A percentile compares a stretch with the other conserved stretches of the same genome.
These are phyloP conservation scores for Callorhinus ursinus DNA, from an alignment of 2,113 vertebrate genomes.

Conservation along the genomic window DNA sequence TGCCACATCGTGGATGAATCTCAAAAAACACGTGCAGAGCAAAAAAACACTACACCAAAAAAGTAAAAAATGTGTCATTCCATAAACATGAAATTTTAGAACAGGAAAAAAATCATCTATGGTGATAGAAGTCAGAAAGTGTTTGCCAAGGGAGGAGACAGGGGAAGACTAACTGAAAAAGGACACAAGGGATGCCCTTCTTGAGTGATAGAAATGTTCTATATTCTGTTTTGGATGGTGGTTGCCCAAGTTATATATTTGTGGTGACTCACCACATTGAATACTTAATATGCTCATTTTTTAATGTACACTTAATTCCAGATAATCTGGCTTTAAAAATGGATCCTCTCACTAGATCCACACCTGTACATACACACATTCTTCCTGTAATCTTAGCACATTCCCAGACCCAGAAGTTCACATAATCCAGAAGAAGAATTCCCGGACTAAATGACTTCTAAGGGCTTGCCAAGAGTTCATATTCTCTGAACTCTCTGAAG, in stretches of 20 bases:
- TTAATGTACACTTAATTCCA: background rate
- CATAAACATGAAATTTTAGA: conserved; percentile 1
- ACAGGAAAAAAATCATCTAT: background rate
- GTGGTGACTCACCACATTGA: background rate
- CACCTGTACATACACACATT: background rate
- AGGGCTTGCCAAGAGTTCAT: background rate
- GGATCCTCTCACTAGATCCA: background rate
- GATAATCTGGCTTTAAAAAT: background rate
- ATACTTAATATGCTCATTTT: background rate
- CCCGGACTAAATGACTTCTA: background rate
- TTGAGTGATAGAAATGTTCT: background rate
- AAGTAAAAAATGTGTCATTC: background rate
- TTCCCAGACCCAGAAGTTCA: background rate
- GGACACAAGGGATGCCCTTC: background rate
- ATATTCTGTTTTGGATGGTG: no score
- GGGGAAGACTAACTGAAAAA: background rate
- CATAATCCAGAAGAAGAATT: background rate
- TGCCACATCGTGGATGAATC: background rate
- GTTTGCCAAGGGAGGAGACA: background rate
- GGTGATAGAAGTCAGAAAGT: background rate
- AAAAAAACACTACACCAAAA: background rate
- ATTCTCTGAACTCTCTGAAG: background rate
- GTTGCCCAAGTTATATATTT: background rate
- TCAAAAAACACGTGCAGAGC: background rate
- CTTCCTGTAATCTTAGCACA: background rate